Conservation (phyloP, 30 jellyfish, hydroid and myxozoan species). For the Euphysa ruthae region DNA sequence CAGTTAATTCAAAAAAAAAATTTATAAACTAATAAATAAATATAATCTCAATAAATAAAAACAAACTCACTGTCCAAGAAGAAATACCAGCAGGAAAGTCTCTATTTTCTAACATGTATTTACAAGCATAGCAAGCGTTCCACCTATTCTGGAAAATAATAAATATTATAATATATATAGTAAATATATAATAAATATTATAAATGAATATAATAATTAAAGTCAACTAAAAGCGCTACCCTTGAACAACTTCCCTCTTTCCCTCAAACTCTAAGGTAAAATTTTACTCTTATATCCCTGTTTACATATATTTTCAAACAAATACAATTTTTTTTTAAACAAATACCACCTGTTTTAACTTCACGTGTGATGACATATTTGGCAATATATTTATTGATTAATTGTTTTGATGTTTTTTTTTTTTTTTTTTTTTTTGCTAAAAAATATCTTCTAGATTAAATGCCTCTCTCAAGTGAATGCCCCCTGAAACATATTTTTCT, state of each 20-base stretch:
- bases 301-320: no score
- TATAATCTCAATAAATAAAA: neutral
- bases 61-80: constrained; percentile 64
- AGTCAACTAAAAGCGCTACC: neutral
- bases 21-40: neutral
- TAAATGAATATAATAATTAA: neutral
- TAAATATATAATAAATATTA: neutral
- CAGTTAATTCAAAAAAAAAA: neutral
- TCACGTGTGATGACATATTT: no score
- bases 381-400: no score
- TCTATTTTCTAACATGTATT: constrained; percentile 62
- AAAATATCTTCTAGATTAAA: no score
- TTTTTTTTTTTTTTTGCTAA: no score
- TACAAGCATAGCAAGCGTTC: constrained; percentile 97
- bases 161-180: neutral
- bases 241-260: neutral
- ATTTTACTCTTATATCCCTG: no score
- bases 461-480: no score
- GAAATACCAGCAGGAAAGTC: constrained; percentile 42
- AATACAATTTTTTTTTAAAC: no score
- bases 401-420: no score
- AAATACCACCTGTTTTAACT: no score
- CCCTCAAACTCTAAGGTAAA: no score
- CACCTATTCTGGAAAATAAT: constrained; percentile 60
- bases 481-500: no score